Evolutionary conservation across 2,888 invertebrate species (phyloP), one percentile per base, ranked within the genome.

Genomic region (Neoascia interrupta): DNA sequence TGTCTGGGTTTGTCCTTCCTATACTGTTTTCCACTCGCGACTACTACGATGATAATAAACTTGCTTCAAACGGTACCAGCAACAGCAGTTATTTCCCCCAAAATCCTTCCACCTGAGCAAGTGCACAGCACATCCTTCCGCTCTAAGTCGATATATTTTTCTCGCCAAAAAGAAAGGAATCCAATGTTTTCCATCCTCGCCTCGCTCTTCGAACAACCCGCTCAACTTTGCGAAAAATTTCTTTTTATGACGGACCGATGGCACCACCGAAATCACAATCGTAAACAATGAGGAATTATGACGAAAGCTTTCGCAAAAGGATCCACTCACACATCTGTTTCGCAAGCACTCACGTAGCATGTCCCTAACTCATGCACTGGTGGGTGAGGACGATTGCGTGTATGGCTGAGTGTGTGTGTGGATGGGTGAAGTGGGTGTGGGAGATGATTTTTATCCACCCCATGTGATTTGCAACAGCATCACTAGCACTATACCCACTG

Each of bases 231-330:
- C 36, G 54, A 56, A 56, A 73, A 79, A 79, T 79, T 79, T 73
- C 73, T 73, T 79, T 79, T 79, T 79, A 79, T 79, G 79, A 73
- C 79, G 79, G 79, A 79, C 79, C 79, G 79, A 73, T 79, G 79
- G 79, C 79, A 79, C 79, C 72, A 73, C 79, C 79, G 61, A 79
- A 79, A 79, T 79, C 79, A 73, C 79, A 79, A 79, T 79, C 79
- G 79, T 79, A 79, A 79, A 79, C 79, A 79, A 73, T 61, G 73
- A 79, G 79, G 73, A 79, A 79, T 79, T 79, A 79, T 79, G 79
- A 79, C 61, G 79, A 73, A 68, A 79, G 79, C 79, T 73, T 79
- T 79, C 41, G 66, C 56, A 56, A n/a, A 79, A 64, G 79, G 49
- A 68, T 68, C 60, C 66, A 79, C 79, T 79, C 66, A 73, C 73